Percentiles rank a stretch among this genome's conserved stretches.
Evolutionary conservation across 53 echinoderm and acorn worm genomes (phyloP).

Genomic region (Astropecten irregularis): DNA sequence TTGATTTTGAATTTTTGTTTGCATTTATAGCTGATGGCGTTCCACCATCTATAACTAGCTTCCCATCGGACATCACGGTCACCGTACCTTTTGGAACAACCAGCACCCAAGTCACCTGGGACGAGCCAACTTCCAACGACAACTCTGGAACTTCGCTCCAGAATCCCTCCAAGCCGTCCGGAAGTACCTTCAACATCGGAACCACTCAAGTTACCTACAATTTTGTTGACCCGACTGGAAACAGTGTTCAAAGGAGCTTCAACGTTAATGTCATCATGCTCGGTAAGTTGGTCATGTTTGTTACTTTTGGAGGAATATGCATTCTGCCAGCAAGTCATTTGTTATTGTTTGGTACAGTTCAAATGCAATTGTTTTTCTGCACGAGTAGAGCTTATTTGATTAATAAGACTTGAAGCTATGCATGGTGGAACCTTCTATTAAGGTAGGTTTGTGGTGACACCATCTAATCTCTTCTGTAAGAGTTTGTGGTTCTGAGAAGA

Average conservation of each 20-base stretch:
- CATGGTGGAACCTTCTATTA: too few relatives aligned
- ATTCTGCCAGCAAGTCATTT: neutral
- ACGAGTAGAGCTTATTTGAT: too few relatives aligned
- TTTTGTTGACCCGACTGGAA: conserved; percentile 66
- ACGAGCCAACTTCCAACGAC: conserved; percentile 57
- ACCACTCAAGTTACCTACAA: conserved; percentile 58
- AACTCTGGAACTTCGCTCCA: conserved; percentile 51
- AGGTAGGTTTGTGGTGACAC: too few relatives aligned
- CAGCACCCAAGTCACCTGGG: conserved; percentile 57
- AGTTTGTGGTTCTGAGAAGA: too few relatives aligned
- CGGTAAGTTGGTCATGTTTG: conserved; percentile 21
- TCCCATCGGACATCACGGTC: conserved; percentile 52
- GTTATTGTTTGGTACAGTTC: too few relatives aligned
- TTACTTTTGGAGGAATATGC: conserved; percentile 34
- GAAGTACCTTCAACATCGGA: conserved; percentile 55
- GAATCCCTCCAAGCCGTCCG: neutral
- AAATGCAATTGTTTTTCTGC: too few relatives aligned
- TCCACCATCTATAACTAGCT: conserved; percentile 3
- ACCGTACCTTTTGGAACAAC: conserved; percentile 56
- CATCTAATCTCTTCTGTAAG: too few relatives aligned
- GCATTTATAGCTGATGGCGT: neutral
- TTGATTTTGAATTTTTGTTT: too few relatives aligned
- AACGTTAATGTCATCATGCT: conserved; percentile 34
- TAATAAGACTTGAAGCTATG: too few relatives aligned
- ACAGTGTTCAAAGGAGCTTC: conserved; percentile 39